Percentiles rank a stretch among this genome's conserved stretches.
phyloP scores from a whole-genome alignment of 2,888 invertebrate genomes.

The Harmothoe impar region DNA sequence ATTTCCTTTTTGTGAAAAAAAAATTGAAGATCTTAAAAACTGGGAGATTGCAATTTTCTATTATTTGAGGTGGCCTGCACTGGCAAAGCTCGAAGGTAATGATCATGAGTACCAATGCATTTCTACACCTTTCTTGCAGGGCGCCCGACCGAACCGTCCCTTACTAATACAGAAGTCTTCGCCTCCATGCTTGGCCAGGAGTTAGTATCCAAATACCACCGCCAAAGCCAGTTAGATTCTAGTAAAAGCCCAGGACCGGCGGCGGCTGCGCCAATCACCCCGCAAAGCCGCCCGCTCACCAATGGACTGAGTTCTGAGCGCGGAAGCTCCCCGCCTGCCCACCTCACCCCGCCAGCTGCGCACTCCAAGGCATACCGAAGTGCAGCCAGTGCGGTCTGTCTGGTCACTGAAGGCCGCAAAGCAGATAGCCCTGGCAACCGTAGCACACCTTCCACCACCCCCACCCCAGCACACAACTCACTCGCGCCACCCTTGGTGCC shows the following conservation, averaged over 20 bases:
- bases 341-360: constrained; percentile 37
- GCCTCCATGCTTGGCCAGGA: constrained; percentile 89
- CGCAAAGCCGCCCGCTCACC: constrained; percentile 9
- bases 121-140: constrained; percentile 82
- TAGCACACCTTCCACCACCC: neutral
- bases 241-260: constrained; percentile 81
- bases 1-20: neutral
- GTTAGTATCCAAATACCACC: constrained; percentile 89
- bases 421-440: constrained; percentile 30
- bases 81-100: neutral
- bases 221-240: constrained; percentile 52
- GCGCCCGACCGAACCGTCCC: constrained; percentile 70
- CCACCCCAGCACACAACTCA: neutral
- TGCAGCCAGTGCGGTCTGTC: constrained; percentile 25
- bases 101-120: constrained; percentile 70
- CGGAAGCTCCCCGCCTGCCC: constrained; percentile 20
- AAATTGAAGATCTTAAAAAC: neutral
- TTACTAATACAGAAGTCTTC: constrained; percentile 82
- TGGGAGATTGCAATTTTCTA: neutral
- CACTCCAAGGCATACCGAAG: neutral
- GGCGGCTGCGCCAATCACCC: constrained; percentile 96
- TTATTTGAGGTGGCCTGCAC: constrained; percentile 16
- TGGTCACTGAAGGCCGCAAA: constrained; percentile 11
- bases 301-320: constrained; percentile 90
- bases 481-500: neutral